Conservation (phyloP, 2,797 vertebrate species). For the Propithecus perrieri region DNA sequence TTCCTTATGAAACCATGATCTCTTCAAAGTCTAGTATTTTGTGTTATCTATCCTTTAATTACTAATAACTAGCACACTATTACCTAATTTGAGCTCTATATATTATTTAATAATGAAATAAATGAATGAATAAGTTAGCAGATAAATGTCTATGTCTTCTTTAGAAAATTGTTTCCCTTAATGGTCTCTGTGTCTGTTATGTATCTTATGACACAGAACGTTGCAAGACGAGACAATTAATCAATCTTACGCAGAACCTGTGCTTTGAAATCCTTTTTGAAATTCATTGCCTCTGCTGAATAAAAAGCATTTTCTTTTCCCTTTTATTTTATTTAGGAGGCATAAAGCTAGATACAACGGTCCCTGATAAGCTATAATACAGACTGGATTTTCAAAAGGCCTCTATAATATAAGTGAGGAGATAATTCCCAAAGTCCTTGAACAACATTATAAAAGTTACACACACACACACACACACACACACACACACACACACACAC, state of each 20-base stretch:
- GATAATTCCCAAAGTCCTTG: slow-evolving; percentile 14
- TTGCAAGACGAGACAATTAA: slow-evolving; percentile 40
- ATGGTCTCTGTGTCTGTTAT: neutral
- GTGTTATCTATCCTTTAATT: slow-evolving; percentile 33
- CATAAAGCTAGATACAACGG: neutral
- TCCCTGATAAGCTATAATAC: slow-evolving; percentile 1
- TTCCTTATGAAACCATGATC: neutral
- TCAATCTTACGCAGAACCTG: slow-evolving; percentile 32
- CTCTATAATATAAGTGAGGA: neutral
- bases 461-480: neutral
- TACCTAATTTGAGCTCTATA: neutral
- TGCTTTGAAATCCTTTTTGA: slow-evolving; percentile 24
- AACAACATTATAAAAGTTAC: neutral
- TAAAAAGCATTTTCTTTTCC: slow-evolving; percentile 29
- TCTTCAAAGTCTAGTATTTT: slow-evolving; percentile 22
- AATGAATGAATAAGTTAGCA: neutral
- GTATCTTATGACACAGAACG: neutral
- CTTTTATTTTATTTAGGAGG: slow-evolving; percentile 39
- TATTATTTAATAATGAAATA: slow-evolving; percentile 8
- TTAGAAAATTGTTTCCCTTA: neutral
- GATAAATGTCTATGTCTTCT: neutral
- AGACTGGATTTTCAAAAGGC: slow-evolving; percentile 41
- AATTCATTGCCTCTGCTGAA: neutral
- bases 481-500: neutral
- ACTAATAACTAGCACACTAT: neutral